phyloP scores from a whole-genome alignment of 2,888 invertebrate species.

The Andrena bucephala region DNA sequence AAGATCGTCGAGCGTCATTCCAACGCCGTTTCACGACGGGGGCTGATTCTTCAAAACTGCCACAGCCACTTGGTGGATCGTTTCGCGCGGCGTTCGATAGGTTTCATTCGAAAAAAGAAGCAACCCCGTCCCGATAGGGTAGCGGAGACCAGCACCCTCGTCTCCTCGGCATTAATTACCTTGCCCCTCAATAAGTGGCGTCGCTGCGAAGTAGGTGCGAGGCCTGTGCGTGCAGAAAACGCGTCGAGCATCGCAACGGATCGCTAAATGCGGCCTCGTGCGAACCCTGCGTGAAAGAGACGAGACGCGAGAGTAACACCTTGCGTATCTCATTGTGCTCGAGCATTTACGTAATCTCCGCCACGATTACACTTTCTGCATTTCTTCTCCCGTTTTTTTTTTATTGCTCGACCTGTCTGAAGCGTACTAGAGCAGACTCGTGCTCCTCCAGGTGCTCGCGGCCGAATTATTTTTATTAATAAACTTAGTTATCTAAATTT shows the following conservation, averaged over 20 bases:
- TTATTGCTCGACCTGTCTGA: not conserved
- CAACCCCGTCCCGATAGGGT: not conserved
- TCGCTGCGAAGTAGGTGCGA: conserved; percentile 33
- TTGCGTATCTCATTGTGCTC: conserved; percentile 59
- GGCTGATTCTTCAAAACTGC: not conserved
- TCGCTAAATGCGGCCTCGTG: conserved; percentile 40
- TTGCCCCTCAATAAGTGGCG: conserved; percentile 30
- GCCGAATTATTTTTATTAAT: no score
- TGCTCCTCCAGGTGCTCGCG: not conserved
- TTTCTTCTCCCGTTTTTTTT: conserved; percentile 45
- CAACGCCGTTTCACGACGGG: no score
- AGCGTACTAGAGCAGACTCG: not conserved
- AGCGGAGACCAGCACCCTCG: not conserved
- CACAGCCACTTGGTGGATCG: no score
- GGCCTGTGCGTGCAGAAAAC: conserved; percentile 36
- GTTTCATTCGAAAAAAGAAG: not conserved
- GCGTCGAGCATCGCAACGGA: conserved; percentile 27
- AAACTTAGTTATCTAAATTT: no score
- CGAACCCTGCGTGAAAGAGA: conserved; percentile 33
- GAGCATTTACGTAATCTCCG: conserved; percentile 60
- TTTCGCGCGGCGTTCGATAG: not conserved
- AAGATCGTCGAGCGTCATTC: no score
- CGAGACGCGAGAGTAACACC: conserved; percentile 52
- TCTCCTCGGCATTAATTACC: conserved; percentile 45
- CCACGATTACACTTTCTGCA: conserved; percentile 56